A percentile compares a stretch with the other conserved stretches of the same genome.
Conservation (phyloP, 2,113 vertebrate species). For the Syrmaticus mikado region DNA sequence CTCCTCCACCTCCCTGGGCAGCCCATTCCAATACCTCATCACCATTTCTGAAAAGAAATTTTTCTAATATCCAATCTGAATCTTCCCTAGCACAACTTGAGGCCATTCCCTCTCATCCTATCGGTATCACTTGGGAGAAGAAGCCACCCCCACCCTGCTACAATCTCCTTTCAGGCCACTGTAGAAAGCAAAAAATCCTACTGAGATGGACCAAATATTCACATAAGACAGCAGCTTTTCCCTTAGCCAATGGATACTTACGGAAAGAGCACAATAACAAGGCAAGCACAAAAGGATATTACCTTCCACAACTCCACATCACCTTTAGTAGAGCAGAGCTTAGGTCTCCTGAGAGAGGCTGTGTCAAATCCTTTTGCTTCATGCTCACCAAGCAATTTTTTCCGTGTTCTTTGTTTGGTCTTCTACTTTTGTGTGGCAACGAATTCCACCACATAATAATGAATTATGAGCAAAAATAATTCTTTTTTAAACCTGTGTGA, state of each 20-base stretch:
- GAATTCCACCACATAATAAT: not conserved
- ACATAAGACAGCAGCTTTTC: not conserved
- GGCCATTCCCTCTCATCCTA: too few species aligned
- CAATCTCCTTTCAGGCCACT: too few species aligned
- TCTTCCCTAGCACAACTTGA: too few species aligned
- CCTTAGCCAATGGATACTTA: not conserved
- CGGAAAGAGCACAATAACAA: fast-evolving
- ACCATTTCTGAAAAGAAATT: too few species aligned
- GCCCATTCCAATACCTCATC: too few species aligned
- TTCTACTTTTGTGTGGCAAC: not conserved
- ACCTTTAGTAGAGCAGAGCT: not conserved
- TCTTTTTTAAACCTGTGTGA: not conserved
- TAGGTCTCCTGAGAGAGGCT: not conserved
- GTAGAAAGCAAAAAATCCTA: not conserved
- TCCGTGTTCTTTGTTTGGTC: not conserved
- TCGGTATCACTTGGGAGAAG: too few species aligned
- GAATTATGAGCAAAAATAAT: not conserved
- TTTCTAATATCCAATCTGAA: too few species aligned
- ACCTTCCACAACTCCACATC: not conserved
- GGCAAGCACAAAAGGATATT: not conserved
- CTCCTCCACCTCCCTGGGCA: too few species aligned
- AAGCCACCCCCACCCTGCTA: too few species aligned
- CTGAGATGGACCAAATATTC: not conserved
- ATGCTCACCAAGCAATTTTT: not conserved
- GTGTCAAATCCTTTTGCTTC: not conserved